Conservation (phyloP, 1,140 invertebrate genomes). For the Gryllus bimaculatus region DNA sequence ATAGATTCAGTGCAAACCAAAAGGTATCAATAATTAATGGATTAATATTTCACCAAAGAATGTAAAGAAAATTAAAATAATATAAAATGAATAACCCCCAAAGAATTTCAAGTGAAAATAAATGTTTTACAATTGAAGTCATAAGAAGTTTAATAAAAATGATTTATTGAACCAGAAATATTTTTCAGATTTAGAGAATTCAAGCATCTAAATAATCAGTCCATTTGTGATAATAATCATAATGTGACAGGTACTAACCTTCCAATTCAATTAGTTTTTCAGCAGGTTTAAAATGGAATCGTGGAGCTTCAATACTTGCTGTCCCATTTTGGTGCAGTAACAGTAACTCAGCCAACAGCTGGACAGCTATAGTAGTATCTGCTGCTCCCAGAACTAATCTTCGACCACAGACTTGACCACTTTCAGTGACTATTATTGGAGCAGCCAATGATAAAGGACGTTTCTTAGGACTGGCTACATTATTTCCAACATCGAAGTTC, state of each 20-base stretch:
- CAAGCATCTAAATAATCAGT: no score
- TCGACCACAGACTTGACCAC: slow-evolving; percentile 33
- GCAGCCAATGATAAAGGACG: slow-evolving; percentile 24
- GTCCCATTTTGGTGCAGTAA: slow-evolving; percentile 30
- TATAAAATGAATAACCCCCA: no score
- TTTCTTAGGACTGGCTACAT: slow-evolving; percentile 23
- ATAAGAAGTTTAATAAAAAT: no score
- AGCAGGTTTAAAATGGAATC: slow-evolving; percentile 16
- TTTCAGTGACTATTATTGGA: slow-evolving; percentile 35
- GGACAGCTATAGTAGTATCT: slow-evolving; percentile 31
- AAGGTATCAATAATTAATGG: no score
- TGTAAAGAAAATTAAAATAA: no score
- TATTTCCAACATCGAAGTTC: slow-evolving; percentile 20
- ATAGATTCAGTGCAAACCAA: no score
- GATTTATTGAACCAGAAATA: no score
- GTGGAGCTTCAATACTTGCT: slow-evolving; percentile 30
- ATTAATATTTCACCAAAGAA: no score
- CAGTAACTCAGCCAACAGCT: slow-evolving; percentile 31
- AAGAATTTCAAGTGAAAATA: no score
- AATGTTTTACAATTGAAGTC: no score
- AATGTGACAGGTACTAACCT: not conserved
- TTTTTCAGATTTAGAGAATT: no score
- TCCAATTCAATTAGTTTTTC: not conserved
- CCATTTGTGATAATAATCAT: no score
- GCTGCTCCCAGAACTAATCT: slow-evolving; percentile 34